Evolutionary conservation across 2,113 vertebrate genomes (phyloP).

Genomic region (Pelecanoides urinatrix): DNA sequence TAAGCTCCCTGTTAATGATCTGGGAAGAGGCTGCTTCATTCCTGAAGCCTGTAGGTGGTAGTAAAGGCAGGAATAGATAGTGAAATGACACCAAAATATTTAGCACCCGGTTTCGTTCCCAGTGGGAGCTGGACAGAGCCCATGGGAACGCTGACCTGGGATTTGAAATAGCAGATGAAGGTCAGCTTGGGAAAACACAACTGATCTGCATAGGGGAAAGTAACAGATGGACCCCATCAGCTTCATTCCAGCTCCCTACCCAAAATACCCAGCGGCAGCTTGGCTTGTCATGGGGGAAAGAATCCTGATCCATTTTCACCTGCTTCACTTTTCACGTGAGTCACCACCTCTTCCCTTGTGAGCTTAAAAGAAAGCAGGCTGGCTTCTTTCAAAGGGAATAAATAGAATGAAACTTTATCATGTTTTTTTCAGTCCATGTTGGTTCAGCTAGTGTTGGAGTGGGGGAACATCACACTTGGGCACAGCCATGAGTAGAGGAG

Average conservation of each 20-base stretch:
- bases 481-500: neutral
- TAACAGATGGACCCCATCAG: constrained; percentile 17
- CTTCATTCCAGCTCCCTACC: constrained; percentile 9
- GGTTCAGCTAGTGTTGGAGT: neutral
- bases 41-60: constrained; percentile 47
- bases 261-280: neutral
- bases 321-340: neutral
- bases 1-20: constrained; percentile 49
- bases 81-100: constrained; percentile 51
- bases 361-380: neutral
- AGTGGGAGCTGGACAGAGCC: neutral
- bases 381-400: neutral
- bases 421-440: neutral
- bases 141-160: constrained; percentile 4
- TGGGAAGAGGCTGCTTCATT: constrained; percentile 43
- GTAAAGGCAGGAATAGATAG: constrained; percentile 33
- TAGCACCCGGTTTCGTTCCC: neutral
- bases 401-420: neutral
- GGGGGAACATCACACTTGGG: neutral
- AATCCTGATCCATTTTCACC: constrained; percentile 28
- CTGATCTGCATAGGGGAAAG: constrained; percentile 30
- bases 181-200: constrained; percentile 56
- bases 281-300: neutral
- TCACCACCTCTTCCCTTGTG: neutral
- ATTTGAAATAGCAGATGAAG: constrained; percentile 48